Base-by-base conservation (phyloP, 1,140 invertebrate genomes). In the honey bee (Apis mellifera) region DNA sequence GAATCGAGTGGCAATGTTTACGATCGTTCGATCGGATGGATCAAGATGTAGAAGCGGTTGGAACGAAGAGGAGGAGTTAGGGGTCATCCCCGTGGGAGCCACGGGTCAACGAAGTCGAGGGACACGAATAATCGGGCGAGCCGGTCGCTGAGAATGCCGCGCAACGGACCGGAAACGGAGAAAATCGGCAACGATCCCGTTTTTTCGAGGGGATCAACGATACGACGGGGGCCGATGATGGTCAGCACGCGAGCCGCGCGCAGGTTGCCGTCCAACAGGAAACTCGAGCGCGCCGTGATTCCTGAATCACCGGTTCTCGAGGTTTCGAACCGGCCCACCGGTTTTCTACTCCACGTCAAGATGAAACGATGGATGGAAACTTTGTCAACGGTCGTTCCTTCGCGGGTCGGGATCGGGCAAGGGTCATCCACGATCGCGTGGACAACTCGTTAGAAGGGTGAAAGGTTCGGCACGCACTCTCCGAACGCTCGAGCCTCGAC, bases 31-130 rank as follows among this genome's bases (percentile, higher is more conserved):
- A 32, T 42, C 32, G 32, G 4, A n/a, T 0, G 32, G 32, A 7
- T 42, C 7, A 42, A 42, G 32, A 42, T 5, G 32, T 42, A 79
- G 32, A 75, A 54, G 42, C 86, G 83, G 83, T 87, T 87, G 32
- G 32, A 0, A 42, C 32, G 32, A 42, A 26, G 59, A 52, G 76
- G 70, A 26, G 66, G 79, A 87, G 75, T 80, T 87, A 75, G 83
- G 84, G 91, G 90, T 92, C 90, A 89, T 87, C 87, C 87, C 82
- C 90, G 90, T 91, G 89, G 86, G 91, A 92, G 76, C 89, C 52
- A 76, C 62, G 90, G 91, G 91, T 92, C 91, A 92, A 66, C 80
- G 82, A 72, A 88, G 86, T 87, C 90, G 88, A 84, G 83, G 86
- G 62, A 84, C 71, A 48, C 86, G 84, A 84, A 86, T 83, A 83